Evolutionary conservation across 1,140 invertebrate species (phyloP).

Genomic region (Reticulitermes speratus): DNA sequence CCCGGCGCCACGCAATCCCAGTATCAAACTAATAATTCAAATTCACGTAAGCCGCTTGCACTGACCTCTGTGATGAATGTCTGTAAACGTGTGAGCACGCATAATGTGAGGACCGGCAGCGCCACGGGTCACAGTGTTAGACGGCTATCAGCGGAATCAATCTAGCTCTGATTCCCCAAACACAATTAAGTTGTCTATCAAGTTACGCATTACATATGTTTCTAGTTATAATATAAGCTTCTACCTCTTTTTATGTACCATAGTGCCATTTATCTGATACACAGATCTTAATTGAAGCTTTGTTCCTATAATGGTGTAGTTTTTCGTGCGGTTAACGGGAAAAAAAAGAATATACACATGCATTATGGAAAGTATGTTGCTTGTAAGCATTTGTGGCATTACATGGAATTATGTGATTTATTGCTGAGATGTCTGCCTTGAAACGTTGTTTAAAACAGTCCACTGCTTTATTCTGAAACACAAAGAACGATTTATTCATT

Average conservation of each 20-base stretch:
- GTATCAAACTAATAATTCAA: not conserved
- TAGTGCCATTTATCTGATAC: not conserved
- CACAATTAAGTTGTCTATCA: constrained; percentile 6
- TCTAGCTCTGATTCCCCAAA: not conserved
- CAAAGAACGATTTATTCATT: too few relatives aligned
- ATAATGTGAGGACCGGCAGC: not conserved
- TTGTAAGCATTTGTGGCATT: too few relatives aligned
- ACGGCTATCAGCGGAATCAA: not conserved
- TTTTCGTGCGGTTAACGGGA: not conserved
- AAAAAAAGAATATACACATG: not conserved
- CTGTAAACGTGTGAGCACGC: not conserved
- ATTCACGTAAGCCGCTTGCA: not conserved
- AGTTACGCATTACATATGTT: not conserved
- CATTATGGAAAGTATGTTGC: too few relatives aligned
- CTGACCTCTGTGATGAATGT: not conserved
- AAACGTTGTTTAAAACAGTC: too few relatives aligned
- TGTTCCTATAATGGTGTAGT: not conserved
- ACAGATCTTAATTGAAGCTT: constrained; percentile 3
- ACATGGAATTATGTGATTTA: too few relatives aligned
- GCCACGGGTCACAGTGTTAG: not conserved
- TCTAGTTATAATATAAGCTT: not conserved
- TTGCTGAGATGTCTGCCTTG: too few relatives aligned
- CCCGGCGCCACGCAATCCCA: not conserved
- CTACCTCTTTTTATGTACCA: not conserved
- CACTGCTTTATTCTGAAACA: too few relatives aligned